Conservation (phyloP, 2,888 invertebrate genomes). For the Nephrotoma guestfalica region DNA sequence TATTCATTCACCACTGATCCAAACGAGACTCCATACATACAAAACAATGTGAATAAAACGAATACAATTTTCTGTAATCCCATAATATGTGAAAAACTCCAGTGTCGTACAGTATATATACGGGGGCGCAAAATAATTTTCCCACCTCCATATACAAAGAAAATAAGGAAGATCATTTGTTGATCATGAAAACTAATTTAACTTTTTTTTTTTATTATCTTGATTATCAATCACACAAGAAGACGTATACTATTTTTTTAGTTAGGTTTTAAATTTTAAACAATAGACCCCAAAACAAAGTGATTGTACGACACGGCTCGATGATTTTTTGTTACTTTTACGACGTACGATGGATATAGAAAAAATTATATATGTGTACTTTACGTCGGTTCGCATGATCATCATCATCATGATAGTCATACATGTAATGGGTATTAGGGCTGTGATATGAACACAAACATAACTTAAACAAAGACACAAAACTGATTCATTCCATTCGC, state of each 20-base stretch:
- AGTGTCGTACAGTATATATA: neutral
- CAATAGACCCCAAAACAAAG: neutral
- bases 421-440: neutral
- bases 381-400: neutral
- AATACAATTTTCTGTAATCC: neutral
- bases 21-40: neutral
- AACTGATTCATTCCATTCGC: neutral
- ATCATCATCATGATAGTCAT: neutral
- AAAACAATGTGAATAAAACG: neutral
- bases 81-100: neutral
- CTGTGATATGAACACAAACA: neutral
- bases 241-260: too few species aligned
- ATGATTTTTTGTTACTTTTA: neutral
- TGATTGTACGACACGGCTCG: neutral
- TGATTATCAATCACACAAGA: neutral
- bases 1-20: neutral
- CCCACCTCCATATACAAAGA: neutral
- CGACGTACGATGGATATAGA: neutral
- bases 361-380: neutral
- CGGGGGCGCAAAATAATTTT: neutral
- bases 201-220: neutral
- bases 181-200: neutral
- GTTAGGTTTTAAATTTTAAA: neutral
- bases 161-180: neutral
- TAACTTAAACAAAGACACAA: neutral